Evolutionary conservation across 2,113 vertebrate species (phyloP).

Genomic region (Perca fluviatilis): DNA sequence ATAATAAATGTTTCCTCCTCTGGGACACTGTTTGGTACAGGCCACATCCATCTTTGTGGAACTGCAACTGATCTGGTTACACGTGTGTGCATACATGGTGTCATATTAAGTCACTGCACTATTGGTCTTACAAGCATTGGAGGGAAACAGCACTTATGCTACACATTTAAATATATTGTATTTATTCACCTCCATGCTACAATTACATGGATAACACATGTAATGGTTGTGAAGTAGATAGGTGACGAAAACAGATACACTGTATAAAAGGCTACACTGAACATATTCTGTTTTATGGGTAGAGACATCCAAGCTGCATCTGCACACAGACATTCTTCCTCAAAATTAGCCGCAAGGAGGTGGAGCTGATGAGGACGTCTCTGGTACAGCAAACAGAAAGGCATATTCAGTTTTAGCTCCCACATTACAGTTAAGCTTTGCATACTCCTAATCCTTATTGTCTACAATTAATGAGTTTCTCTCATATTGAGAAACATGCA

Average conservation of each 20-base stretch:
- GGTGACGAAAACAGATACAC: neutral
- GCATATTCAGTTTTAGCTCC: constrained; percentile 71
- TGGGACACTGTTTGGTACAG: constrained; percentile 60
- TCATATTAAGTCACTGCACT: constrained; percentile 39
- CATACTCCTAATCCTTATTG: constrained; percentile 81
- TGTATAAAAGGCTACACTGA: constrained; percentile 9
- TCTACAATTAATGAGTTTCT: constrained; percentile 84
- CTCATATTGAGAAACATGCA: constrained; percentile 80
- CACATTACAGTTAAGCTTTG: constrained; percentile 78
- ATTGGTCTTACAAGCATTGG: neutral
- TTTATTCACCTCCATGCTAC: neutral
- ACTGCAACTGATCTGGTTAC: constrained; percentile 59
- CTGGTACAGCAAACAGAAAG: constrained; percentile 59
- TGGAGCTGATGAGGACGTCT: constrained; percentile 71
- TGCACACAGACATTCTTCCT: constrained; percentile 49
- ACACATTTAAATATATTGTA: constrained; percentile 9
- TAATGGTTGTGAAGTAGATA: constrained; percentile 5
- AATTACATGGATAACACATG: neutral
- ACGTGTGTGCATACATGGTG: constrained; percentile 41
- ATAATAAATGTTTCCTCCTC: constrained; percentile 82
- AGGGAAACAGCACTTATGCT: neutral
- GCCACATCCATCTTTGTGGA: constrained; percentile 71
- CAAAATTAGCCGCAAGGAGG: constrained; percentile 60
- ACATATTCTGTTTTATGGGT: constrained; percentile 36
- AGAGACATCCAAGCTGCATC: constrained; percentile 47